Evolutionary conservation across 2,113 vertebrate species (phyloP).

Genomic region (Globicephala melas): DNA sequence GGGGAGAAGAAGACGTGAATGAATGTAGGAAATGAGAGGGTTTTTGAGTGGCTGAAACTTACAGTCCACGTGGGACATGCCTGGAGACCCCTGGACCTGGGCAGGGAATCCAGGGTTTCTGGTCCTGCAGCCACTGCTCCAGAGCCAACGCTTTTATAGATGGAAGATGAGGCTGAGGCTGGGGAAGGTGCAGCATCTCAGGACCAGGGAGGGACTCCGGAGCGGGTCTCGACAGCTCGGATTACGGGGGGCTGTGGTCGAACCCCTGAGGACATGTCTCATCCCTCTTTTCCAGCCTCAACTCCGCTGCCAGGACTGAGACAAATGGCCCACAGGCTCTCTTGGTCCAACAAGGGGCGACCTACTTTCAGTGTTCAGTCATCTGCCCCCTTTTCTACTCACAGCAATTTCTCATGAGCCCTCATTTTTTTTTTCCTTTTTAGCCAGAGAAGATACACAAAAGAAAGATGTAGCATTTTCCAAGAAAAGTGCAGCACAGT

Average conservation of each 20-base stretch:
- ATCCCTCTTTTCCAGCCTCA: background rate
- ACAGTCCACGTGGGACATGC: accelerated
- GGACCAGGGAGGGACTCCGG: accelerated
- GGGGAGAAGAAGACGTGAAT: too few species aligned
- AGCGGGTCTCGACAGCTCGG: accelerated
- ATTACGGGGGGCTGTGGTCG: background rate
- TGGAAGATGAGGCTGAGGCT: background rate
- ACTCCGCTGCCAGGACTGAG: too few species aligned
- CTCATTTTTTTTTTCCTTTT: background rate
- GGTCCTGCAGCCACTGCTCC: background rate
- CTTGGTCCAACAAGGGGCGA: accelerated
- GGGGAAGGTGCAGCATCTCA: background rate
- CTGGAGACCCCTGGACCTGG: background rate
- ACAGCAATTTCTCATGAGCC: background rate
- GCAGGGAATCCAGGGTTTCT: too few species aligned
- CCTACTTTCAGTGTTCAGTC: background rate
- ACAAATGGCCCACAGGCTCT: accelerated
- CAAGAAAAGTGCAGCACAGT: background rate
- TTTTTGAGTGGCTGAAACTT: accelerated
- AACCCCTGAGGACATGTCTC: too few species aligned
- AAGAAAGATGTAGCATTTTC: background rate
- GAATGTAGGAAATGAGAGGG: too few species aligned
- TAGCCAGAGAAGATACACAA: background rate
- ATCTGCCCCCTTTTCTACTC: background rate
- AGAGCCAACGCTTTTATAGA: background rate